Evolutionary conservation across 2,797 vertebrate species (phyloP).

Genomic region (Florisuga fusca): DNA sequence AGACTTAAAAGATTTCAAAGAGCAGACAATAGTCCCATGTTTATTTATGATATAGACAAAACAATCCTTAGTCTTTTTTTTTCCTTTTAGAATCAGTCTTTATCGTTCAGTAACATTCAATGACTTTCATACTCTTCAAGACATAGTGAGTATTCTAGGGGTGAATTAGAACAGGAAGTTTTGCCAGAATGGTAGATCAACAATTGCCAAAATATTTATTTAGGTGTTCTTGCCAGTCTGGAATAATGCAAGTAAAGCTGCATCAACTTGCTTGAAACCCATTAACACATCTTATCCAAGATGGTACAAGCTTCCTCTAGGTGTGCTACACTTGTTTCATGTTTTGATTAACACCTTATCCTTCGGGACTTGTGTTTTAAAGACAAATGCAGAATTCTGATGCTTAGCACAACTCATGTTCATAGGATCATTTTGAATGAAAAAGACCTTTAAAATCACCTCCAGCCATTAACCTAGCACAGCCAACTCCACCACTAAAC

Average conservation of each 20-base stretch:
- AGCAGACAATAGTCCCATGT: background rate
- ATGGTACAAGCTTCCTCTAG: no score
- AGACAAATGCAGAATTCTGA: fast-evolving
- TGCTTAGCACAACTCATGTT: fast-evolving
- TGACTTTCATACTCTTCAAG: background rate
- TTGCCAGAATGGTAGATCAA: background rate
- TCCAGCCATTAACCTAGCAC: no score
- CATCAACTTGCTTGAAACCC: background rate
- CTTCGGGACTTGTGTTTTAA: fast-evolving
- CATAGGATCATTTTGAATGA: no score
- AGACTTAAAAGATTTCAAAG: background rate
- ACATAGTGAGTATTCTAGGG: background rate
- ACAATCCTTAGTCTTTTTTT: background rate
- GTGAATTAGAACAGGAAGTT: background rate
- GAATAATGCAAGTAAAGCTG: background rate
- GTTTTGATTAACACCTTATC: background rate
- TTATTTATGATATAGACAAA: background rate
- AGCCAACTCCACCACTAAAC: no score
- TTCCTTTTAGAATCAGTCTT: background rate
- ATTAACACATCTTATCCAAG: fast-evolving
- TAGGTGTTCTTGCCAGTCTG: background rate
- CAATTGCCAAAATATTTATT: background rate
- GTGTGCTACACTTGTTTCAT: background rate
- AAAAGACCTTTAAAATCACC: no score
- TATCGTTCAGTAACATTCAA: background rate